Conservation (phyloP, 2,888 invertebrate species). For the Agonopterix heracliana region DNA sequence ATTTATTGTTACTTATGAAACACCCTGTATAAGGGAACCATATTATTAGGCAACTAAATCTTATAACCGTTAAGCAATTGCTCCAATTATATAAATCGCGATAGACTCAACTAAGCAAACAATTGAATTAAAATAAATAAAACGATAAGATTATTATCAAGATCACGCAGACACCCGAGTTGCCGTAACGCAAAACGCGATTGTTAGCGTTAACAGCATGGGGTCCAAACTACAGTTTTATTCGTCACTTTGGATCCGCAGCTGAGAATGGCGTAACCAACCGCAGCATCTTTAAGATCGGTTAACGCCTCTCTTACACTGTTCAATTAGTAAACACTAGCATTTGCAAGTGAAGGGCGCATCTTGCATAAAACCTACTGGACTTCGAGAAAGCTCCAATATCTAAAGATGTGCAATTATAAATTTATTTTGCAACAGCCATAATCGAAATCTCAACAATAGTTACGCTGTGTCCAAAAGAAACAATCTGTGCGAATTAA, state of each 20-base stretch:
- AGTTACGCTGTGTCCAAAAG: conserved; percentile 17
- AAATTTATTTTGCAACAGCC: conserved; percentile 9
- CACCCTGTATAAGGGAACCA: no score
- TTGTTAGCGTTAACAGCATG: conserved; percentile 1
- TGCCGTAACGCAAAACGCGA: neutral
- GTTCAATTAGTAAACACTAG: neutral
- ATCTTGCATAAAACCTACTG: no score
- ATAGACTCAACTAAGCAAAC: conserved; percentile 4
- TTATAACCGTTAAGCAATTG: conserved; percentile 1
- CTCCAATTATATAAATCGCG: conserved; percentile 5
- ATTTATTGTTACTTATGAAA: no score
- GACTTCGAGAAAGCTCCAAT: no score
- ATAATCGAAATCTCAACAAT: conserved; percentile 8
- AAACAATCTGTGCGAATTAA: conserved; percentile 26
- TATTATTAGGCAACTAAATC: neutral
- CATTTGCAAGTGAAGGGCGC: no score
- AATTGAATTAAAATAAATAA: conserved; percentile 12
- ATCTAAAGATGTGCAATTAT: conserved; percentile 8
- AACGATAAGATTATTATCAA: conserved; percentile 7
- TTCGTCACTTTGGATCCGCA: no score
- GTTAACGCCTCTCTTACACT: no score
- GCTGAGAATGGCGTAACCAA: no score
- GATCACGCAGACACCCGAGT: conserved; percentile 1
- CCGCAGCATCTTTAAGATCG: no score
- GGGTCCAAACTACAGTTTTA: neutral